Conservation (phyloP, 2,113 vertebrate genomes). For the Rhinolophus sinicus region DNA sequence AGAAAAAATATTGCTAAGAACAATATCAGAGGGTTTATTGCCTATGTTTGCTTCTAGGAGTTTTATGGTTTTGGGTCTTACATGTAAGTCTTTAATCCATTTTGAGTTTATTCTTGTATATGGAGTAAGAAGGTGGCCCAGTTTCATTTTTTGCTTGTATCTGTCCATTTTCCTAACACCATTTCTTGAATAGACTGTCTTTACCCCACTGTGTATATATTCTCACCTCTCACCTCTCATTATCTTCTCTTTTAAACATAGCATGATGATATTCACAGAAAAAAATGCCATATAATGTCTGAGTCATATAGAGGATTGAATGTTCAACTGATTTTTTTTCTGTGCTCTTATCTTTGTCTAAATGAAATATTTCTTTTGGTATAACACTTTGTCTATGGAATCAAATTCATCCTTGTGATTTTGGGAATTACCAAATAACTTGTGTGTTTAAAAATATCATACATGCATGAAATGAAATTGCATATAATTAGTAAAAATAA, state of each 20-base stretch:
- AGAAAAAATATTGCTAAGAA: too few species aligned
- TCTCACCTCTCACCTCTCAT: too few species aligned
- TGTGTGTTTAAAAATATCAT: constrained; percentile 21
- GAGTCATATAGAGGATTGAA: neutral
- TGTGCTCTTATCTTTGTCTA: neutral
- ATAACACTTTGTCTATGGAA: neutral
- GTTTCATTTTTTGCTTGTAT: too few species aligned
- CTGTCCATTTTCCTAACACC: too few species aligned
- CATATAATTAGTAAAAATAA: constrained; percentile 36
- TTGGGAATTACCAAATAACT: constrained; percentile 37
- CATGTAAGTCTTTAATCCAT: too few species aligned
- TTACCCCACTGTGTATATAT: too few species aligned
- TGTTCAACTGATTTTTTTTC: neutral
- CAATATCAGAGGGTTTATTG: too few species aligned
- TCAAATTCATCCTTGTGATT: constrained; percentile 15
- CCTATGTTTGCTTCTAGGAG: too few species aligned
- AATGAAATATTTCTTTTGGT: constrained; percentile 1
- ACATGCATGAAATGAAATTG: constrained; percentile 41
- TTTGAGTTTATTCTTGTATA: too few species aligned
- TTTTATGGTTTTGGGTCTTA: too few species aligned
- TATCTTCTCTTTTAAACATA: constrained; percentile 38
- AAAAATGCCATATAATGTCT: neutral
- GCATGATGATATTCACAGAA: neutral
- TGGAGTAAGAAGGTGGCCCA: too few species aligned
- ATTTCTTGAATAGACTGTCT: too few species aligned